Evolutionary conservation across 2,113 vertebrate species (phyloP), one percentile per base, ranked within the genome.

Genomic region (Chrysemys picta): DNA sequence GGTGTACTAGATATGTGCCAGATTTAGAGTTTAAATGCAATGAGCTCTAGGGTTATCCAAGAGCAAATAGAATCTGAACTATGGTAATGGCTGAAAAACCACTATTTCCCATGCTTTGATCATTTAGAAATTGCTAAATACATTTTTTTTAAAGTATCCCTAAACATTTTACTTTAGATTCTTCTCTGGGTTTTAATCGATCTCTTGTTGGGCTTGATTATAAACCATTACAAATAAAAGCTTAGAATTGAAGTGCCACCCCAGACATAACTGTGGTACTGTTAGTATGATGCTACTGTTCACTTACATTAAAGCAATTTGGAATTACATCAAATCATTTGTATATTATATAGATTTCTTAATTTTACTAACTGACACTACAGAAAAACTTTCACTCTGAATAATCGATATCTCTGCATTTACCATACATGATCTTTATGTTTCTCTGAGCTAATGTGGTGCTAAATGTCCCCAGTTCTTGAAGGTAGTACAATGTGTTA

Each of bases 401-500:
- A 17, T 42, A 53, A 52, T 27, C 11, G 52, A 4, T 72, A 3
- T 1, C 16, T 78, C 45, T 80, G 52, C 82, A 3, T 47, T 16
- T 88, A 72, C 45, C 38, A 79, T 80, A 7, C 2, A 7, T 79
- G 4, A 57, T 5, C 24, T 0, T 38, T 4, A 11, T n/a, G 21
- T 6, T 85, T 84, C 59, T 79, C 22, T 59, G 50, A 69, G 29
- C 17, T 56, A 17, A 38, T 85, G 45, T 52, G 49, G 1, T 5
- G 87, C 80, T 0, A 0, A n/a, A 31, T 5, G 49, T 57, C 65
- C 54, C 75, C 47, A 65, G 87, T 82, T 84, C 42, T 5, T n/a
- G 38, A 6, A 3, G 4, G 4, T 13, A 49, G n/a, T 13, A 50
- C 50, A 84, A 27, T 7, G 31, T 0, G 1, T 65, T 65, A 65